Evolutionary conservation across 1,140 invertebrate species (phyloP).

Genomic region (Macrobrachium nipponense): DNA sequence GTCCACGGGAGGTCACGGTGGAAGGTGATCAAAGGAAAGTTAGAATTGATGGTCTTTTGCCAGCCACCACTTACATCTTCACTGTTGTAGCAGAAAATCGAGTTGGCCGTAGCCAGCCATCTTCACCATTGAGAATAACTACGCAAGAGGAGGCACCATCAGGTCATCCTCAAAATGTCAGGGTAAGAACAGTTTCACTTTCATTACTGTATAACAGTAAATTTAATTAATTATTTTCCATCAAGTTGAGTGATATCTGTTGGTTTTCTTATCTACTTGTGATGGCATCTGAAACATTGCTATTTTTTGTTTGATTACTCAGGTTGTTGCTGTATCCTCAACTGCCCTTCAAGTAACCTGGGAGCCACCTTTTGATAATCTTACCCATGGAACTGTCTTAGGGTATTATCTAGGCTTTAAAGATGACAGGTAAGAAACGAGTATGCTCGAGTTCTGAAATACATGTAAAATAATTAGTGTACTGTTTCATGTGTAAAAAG

Average conservation of each 20-base stretch:
- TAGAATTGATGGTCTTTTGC: constrained; percentile 41
- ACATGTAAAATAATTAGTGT: no score
- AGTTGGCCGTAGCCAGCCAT: constrained; percentile 67
- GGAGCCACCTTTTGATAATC: constrained; percentile 77
- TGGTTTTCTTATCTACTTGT: background rate
- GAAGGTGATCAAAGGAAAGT: constrained; percentile 35
- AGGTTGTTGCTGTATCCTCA: constrained; percentile 77
- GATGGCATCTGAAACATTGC: background rate
- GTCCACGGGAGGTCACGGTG: constrained; percentile 44
- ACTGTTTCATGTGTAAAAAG: no score
- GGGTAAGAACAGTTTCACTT: constrained; percentile 67
- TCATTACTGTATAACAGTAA: no score
- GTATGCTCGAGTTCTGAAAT: background rate
- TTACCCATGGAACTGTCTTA: constrained; percentile 80
- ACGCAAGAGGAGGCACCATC: constrained; percentile 71
- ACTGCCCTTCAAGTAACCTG: constrained; percentile 83
- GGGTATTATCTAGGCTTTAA: constrained; percentile 78
- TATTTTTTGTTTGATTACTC: background rate
- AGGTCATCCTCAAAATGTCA: constrained; percentile 79
- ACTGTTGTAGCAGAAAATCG: constrained; percentile 61
- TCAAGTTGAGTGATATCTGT: no score
- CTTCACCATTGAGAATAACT: constrained; percentile 45
- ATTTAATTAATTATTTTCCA: no score
- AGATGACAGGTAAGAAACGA: constrained; percentile 23
- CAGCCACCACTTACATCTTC: constrained; percentile 53